Evolutionary conservation across 1,140 invertebrate species (phyloP), one percentile per base, ranked within the genome.

Genomic region (Anastrepha obliqua): DNA sequence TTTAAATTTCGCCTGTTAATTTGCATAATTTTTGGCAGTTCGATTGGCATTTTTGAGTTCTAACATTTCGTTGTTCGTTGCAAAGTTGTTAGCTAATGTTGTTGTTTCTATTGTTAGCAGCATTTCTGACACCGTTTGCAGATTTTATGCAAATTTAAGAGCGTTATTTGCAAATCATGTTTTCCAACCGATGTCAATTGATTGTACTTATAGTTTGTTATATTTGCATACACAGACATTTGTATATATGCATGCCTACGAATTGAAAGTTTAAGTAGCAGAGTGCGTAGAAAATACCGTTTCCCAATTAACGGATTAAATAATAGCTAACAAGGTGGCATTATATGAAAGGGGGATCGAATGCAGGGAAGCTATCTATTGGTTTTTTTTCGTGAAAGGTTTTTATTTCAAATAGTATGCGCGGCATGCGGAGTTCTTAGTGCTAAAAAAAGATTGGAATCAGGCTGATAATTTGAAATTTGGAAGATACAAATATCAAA

Each of bases 21-120:
- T 81, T 81, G 74, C 74, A 81, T 81, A 81, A 81, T 81, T 81
- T 81, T 55, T 81, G 74, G 74, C 74, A 81, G 74, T 9, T 81
- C 74, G 74, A 81, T 81, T 81, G 74, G 86, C 44, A 65, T 87
- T 65, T 20, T 90, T 90, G 88, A 87, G 29, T 60, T 51, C 78
- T 85, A 51, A 67, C 60, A 59, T 86, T 81, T 15, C 20, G 17
- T n/a, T n/a, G 74, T 15, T n/a, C 15, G 15, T n/a, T 55, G 17
- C 47, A 51, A 62, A 81, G 74, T 81, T 67, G 87, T 88, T 92
- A 90, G 90, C 91, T 91, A 89, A 89, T 89, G 85, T 78, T 85
- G 29, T 59, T 86, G 59, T 87, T 65, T 11, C 29, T 67, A 81
- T 62, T 88, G 86, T 88, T 89, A 87, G 87, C 64, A 64, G 20